Percentiles rank a stretch among this genome's conserved stretches.
phyloP scores from a whole-genome alignment of 2,888 invertebrate genomes.

The Pollenia angustigena region DNA sequence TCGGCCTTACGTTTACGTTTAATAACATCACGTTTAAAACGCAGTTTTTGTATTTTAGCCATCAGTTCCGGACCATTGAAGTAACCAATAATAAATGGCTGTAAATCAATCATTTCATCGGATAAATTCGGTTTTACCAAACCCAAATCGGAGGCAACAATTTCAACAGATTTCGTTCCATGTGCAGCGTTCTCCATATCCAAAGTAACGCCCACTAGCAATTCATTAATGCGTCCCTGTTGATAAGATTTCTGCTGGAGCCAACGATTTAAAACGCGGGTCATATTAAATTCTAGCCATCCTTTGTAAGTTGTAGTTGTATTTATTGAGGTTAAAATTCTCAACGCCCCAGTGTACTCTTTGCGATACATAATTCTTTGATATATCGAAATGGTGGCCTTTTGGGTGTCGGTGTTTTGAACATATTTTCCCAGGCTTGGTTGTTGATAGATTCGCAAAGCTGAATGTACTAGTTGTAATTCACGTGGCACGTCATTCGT shows the following conservation, averaged over 20 bases:
- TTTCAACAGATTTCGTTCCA: constrained; percentile 85
- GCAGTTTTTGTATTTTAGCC: constrained; percentile 85
- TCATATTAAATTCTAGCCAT: constrained; percentile 94
- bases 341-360: constrained; percentile 83
- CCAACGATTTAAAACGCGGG: constrained; percentile 90
- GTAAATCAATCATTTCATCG: constrained; percentile 87
- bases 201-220: constrained; percentile 77
- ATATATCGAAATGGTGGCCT: constrained; percentile 79
- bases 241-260: constrained; percentile 82
- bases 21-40: constrained; percentile 79
- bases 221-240: constrained; percentile 74
- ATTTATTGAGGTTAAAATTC: constrained; percentile 89
- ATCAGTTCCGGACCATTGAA: constrained; percentile 89
- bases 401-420: constrained; percentile 58
- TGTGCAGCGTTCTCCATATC: constrained; percentile 80
- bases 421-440: constrained; percentile 73
- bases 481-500: constrained; percentile 93
- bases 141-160: constrained; percentile 89
- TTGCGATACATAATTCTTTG: constrained; percentile 72
- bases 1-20: constrained; percentile 84
- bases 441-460: constrained; percentile 91
- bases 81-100: constrained; percentile 96
- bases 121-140: constrained; percentile 84
- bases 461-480: constrained; percentile 91
- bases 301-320: constrained; percentile 90